Conservation (phyloP, 2,888 invertebrate species). For the Harmothoe impar region DNA sequence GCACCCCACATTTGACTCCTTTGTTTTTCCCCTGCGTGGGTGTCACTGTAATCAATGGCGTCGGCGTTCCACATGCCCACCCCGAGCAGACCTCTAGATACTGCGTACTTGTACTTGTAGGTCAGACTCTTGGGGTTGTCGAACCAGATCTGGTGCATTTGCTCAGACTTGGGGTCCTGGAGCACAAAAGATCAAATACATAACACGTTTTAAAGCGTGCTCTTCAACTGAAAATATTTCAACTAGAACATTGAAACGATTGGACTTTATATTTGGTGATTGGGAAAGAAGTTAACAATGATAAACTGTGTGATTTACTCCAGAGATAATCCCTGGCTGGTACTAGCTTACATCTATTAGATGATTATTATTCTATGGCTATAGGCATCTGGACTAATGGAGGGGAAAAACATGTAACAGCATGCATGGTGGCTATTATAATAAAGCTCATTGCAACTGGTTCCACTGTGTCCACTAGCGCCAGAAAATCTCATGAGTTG, state of each 20-base stretch:
- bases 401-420: too few relatives aligned
- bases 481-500: too few relatives aligned
- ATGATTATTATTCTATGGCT: too few relatives aligned
- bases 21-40: conserved; percentile 70
- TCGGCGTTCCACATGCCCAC: conserved; percentile 84
- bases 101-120: conserved; percentile 79
- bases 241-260: too few relatives aligned
- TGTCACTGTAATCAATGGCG: conserved; percentile 77
- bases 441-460: too few relatives aligned
- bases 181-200: background rate
- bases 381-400: too few relatives aligned
- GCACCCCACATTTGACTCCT: conserved; percentile 77
- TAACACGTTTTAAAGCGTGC: too few relatives aligned
- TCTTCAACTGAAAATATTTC: background rate
- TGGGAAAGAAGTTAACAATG: background rate
- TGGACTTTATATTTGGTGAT: background rate
- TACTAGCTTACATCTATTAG: too few relatives aligned
- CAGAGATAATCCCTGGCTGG: too few relatives aligned
- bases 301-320: too few relatives aligned
- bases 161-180: background rate
- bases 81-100: conserved; percentile 77
- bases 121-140: conserved; percentile 81
- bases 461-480: too few relatives aligned
- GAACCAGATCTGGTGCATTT: conserved; percentile 81
- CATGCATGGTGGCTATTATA: too few relatives aligned